Base-by-base conservation (phyloP, 1,140 invertebrate species). In the Diabrotica undecimpunctata region DNA sequence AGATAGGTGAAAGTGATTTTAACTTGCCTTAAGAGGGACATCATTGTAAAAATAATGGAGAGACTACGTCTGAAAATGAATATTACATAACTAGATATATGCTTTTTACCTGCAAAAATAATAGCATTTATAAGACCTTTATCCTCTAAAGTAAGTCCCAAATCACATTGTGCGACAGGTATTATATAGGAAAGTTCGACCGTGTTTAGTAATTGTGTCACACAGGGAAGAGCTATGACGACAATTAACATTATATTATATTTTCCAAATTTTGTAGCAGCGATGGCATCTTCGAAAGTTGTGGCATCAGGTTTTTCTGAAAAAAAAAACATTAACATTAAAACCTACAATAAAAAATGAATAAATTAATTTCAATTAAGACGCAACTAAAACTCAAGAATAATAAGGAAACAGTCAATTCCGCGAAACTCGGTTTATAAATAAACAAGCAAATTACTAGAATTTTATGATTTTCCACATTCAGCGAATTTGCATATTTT, bases 161-260 rank as follows among this genome's bases (percentile, higher is more conserved):
- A 81, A 77, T 90, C 88, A 71, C 89, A 90, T 70, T 89, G 85
- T 0, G 87, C 89, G 6, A 85, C 79, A 0, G 88, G 87, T 70
- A 90, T 79, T 69, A 90, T 86, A 74, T 86, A 88, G 0, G 87
- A 87, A 64, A 88, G 82, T 5, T 85, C 85, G 35, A 83, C 83
- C 4, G 83, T 87, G 41, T 89, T 87, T 46, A 88, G 87, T 11
- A 87, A 83, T 1, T 84, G 81, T 7, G 85, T 83, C 81, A 85
- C 86, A 59, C 85, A 84, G 2, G 83, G 86, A 0, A 87, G 87
- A 46, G 90, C 76, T 2, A 84, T 81, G 58, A 84, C 79, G n/a
- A 88, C 67, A 57, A 89, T 78, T 13, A 91, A 75, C 2, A 85
- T 70, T 1, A 84, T 75, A 72, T 91, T 88, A 75, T 88, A 90